Base-by-base conservation (phyloP, 2,113 vertebrate species). In the Bolborhynchus lineola region DNA sequence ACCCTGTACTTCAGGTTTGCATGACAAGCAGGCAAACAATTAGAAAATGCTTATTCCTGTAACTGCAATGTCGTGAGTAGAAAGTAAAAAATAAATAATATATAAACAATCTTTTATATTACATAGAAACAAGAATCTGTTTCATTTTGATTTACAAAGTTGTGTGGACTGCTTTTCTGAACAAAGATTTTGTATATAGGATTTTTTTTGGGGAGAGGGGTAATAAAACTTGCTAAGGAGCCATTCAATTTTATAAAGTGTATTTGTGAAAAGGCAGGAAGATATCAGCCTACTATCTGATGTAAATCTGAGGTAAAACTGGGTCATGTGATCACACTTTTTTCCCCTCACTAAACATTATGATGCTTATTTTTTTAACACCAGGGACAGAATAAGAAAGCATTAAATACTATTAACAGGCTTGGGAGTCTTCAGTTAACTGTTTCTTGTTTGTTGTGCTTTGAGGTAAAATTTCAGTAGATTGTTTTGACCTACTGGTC, bases 271-370 rank as follows among this genome's bases (percentile, higher is more conserved):
- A 64, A 46, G 10, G 7, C 59, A 59, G 26, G 14, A 88, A 60
- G 18, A 41, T 26, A 44, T 65, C 18, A 65, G 35, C 52, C 5
- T n/a, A 41, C 16, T 37, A 5, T 20, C 17, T 62, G 0, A 0
- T 68, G 13, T 26, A 67, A 59, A n/a, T 19, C 47, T 11, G 17
- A 86, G 10, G 7, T 42, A 59, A 70, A 86, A 17, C 5, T 63
- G 13, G 23, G 13, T 19, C 2, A 2, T 57, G 35, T 39, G 16
- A 37, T 7, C 9, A 14, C 9, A 42, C 2, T 15, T 33, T 33
- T 69, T 41, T 0, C 1, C 4, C 5, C 4, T 1, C 14, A 1
- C 1, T 37, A 70, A 80, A 37, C 1, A 44, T 49, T 37, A 29
- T 2, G 28, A 25, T 33, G 6, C 1, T 39, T 57, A 26, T 35